Evolutionary conservation across 2,888 invertebrate genomes (phyloP).

Genomic region (Ectemnius cavifrons): DNA sequence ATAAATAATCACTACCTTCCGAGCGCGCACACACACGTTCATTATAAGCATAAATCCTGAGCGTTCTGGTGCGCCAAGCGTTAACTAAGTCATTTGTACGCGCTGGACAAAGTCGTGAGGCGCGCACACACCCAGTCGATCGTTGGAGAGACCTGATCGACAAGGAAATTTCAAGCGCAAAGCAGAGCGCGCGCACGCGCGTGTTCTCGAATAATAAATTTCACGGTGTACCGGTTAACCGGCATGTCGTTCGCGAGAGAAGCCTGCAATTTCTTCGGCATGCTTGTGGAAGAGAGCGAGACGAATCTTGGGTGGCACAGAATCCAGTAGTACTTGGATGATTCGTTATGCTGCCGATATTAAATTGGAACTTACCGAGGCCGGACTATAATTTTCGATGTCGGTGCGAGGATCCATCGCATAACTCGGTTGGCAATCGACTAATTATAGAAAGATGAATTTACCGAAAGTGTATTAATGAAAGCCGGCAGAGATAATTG

Average conservation of each 20-base stretch:
- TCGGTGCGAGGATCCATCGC: not conserved
- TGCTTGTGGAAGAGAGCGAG: slow-evolving; percentile 6
- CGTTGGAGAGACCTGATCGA: not conserved
- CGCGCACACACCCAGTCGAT: too few relatives aligned
- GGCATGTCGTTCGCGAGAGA: not conserved
- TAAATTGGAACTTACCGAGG: not conserved
- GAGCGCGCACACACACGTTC: not conserved
- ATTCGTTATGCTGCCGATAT: slow-evolving; percentile 47
- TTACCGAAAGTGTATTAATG: slow-evolving; percentile 1
- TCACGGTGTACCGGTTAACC: not conserved
- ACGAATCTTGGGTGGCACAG: slow-evolving; percentile 30
- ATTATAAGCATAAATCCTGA: not conserved
- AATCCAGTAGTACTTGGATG: slow-evolving; percentile 11
- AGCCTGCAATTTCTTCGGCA: slow-evolving; percentile 22
- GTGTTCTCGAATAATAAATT: not conserved
- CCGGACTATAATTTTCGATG: not conserved
- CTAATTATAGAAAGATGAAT: slow-evolving; percentile 1
- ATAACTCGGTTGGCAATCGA: slow-evolving; percentile 4
- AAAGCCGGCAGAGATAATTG: not conserved
- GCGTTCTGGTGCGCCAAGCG: not conserved
- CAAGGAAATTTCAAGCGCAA: slow-evolving; percentile 7
- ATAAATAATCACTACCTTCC: slow-evolving; percentile 2
- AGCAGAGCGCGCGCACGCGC: too few relatives aligned
- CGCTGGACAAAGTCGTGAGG: not conserved
- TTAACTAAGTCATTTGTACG: not conserved